Evolutionary conservation across 2,113 vertebrate species (phyloP).

Genomic region (Eretmodus cyanostictus): DNA sequence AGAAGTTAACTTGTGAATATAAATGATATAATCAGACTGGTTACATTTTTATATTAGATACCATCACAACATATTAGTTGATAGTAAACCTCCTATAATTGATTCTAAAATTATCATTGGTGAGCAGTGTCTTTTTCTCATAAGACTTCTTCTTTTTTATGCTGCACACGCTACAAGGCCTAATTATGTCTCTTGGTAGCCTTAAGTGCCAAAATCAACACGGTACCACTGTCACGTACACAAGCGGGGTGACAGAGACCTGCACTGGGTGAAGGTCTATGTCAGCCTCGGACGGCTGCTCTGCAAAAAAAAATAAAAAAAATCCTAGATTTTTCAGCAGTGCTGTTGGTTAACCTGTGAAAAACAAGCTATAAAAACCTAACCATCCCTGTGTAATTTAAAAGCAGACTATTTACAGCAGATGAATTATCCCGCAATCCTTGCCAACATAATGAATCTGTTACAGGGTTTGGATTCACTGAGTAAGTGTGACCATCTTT

Average conservation of each 20-base stretch:
- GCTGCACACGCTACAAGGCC: background rate
- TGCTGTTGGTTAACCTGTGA: background rate
- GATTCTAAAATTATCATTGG: background rate
- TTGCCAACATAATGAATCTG: constrained; percentile 7
- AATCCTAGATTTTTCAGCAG: background rate
- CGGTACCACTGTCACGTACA: background rate
- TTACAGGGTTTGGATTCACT: background rate
- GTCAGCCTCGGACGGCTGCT: background rate
- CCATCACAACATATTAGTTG: background rate
- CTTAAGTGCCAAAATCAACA: background rate
- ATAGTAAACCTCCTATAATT: background rate
- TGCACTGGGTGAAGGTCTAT: background rate
- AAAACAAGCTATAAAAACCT: background rate
- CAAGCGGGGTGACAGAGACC: background rate
- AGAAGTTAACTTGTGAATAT: background rate
- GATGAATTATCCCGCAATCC: background rate
- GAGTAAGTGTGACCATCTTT: constrained; percentile 29
- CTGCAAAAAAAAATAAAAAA: background rate
- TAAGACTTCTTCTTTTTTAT: background rate
- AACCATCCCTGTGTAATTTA: background rate
- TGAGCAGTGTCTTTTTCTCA: background rate
- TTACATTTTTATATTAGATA: background rate
- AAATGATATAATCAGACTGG: background rate
- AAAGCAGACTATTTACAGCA: background rate
- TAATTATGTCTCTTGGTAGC: background rate